A percentile compares a stretch with the other conserved stretches of the same genome.
phyloP scores from a whole-genome alignment of 2,888 invertebrate genomes.

The Crematogaster levior region DNA sequence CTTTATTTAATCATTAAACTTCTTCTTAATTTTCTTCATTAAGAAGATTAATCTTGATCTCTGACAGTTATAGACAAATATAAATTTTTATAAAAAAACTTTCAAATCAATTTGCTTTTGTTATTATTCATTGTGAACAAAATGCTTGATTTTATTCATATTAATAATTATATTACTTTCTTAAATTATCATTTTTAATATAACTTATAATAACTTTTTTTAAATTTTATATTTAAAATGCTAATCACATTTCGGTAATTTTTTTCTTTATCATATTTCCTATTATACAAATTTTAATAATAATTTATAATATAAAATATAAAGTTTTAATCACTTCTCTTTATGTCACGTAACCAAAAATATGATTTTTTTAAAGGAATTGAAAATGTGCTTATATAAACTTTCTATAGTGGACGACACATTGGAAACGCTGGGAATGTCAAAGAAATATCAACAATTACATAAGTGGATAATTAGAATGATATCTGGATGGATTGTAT shows the following conservation, averaged over 20 bases:
- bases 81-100: neutral
- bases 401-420: constrained; percentile 31
- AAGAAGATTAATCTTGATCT: neutral
- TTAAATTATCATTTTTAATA: neutral
- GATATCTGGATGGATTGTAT: neutral
- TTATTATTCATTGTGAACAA: neutral
- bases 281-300: neutral
- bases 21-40: too few species aligned
- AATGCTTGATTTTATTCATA: neutral
- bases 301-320: neutral
- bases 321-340: neutral
- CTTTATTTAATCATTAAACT: neutral
- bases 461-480: neutral
- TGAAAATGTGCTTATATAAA: constrained; percentile 9
- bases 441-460: neutral
- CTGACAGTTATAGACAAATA: neutral
- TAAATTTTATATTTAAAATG: neutral
- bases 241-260: neutral
- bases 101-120: neutral
- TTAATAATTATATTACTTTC: neutral
- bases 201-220: too few species aligned
- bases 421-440: neutral
- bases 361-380: constrained; percentile 22
- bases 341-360: neutral
- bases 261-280: neutral